phyloP scores from a whole-genome alignment of 2,888 invertebrate genomes.

The Hyalella azteca region DNA sequence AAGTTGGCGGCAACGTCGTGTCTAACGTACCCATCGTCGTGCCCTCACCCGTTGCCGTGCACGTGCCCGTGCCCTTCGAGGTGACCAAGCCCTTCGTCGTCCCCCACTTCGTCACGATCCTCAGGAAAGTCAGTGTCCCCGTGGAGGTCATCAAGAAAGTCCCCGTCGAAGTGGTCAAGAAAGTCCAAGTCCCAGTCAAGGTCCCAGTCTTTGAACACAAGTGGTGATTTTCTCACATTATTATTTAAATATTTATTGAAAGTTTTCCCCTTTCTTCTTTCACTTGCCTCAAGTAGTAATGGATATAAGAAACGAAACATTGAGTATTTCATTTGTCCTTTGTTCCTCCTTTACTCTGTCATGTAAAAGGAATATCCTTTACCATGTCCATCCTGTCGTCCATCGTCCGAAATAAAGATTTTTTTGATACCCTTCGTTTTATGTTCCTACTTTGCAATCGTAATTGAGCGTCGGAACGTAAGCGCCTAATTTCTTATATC shows the following conservation, averaged over 20 bases:
- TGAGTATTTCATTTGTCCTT: background rate
- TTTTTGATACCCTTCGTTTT: no score
- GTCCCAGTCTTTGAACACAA: slow-evolving; percentile 5
- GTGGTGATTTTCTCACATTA: background rate
- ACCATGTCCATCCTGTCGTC: no score
- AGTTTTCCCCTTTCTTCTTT: background rate
- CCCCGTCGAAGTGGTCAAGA: slow-evolving; percentile 34
- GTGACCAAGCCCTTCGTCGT: slow-evolving; percentile 24
- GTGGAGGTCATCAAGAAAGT: slow-evolving; percentile 37
- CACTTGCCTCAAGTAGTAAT: background rate
- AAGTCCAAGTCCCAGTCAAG: slow-evolving; percentile 34
- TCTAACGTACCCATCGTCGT: slow-evolving; percentile 5
- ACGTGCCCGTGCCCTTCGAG: slow-evolving; percentile 11
- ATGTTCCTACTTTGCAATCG: no score
- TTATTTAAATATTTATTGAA: background rate
- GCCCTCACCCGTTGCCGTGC: slow-evolving; percentile 9
- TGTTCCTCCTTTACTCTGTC: no score
- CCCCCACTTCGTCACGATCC: slow-evolving; percentile 32
- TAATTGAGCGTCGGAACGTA: no score
- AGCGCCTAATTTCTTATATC: no score
- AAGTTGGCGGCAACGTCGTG: slow-evolving; percentile 20
- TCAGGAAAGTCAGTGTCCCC: slow-evolving; percentile 35
- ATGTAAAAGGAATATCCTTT: no score
- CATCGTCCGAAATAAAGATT: no score
- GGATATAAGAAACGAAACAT: background rate